Conservation (phyloP, 1,140 invertebrate species). For the Lucilia sericata region DNA sequence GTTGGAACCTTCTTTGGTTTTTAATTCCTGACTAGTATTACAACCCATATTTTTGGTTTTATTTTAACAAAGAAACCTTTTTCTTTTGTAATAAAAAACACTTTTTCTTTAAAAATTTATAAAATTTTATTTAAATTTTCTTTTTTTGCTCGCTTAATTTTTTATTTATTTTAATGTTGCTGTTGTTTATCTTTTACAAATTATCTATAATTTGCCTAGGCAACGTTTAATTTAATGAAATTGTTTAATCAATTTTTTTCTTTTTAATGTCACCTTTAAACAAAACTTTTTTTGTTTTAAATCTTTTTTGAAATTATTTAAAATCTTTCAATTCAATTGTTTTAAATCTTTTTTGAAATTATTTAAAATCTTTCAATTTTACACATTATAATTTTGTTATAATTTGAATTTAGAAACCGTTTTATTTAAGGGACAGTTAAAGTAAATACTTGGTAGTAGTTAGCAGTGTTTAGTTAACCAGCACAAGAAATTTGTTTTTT, state of each 20-base stretch:
- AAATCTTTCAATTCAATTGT: not conserved
- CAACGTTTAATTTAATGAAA: constrained; percentile 18
- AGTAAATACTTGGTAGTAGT: too few species aligned
- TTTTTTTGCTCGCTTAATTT: not conserved
- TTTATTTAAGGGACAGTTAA: not conserved
- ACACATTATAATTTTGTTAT: too few species aligned
- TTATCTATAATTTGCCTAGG: constrained; percentile 33
- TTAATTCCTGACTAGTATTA: constrained; percentile 66
- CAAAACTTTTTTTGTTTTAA: not conserved
- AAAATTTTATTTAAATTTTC: constrained; percentile 26
- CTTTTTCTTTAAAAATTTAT: not conserved
- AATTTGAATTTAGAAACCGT: not conserved
- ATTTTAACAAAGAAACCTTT: not conserved
- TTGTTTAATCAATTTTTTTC: constrained; percentile 37
- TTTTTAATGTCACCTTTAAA: constrained; percentile 14
- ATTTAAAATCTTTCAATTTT: not conserved
- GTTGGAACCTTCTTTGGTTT: constrained; percentile 64
- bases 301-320: not conserved
- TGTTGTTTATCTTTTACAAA: constrained; percentile 26
- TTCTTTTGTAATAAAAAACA: constrained; percentile 20
- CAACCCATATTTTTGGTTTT: constrained; percentile 57
- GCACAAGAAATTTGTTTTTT: not conserved
- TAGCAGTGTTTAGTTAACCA: not conserved
- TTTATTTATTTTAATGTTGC: constrained; percentile 1
- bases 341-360: not conserved